Conservation (phyloP, 1,140 invertebrate genomes). For the Piezodorus guildinii region DNA sequence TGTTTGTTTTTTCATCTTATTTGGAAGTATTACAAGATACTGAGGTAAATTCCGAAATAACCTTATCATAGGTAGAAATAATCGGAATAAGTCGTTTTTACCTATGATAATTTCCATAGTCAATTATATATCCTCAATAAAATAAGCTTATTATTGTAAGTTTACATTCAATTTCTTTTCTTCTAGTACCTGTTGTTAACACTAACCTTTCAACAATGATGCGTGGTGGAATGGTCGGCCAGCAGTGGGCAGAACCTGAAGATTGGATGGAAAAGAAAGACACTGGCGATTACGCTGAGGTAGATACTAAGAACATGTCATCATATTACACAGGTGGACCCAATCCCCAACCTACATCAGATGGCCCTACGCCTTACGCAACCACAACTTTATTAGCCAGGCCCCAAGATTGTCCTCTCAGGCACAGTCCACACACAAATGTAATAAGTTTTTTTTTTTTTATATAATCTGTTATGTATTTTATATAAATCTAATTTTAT, state of each 20-base stretch:
- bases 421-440: constrained; percentile 4
- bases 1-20: too few species aligned
- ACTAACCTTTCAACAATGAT: constrained; percentile 26
- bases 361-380: constrained; percentile 67
- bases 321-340: constrained; percentile 65
- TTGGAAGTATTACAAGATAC: too few species aligned
- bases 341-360: constrained; percentile 32
- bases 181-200: constrained; percentile 29
- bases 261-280: constrained; percentile 51
- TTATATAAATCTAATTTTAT: too few species aligned
- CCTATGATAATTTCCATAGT: too few species aligned
- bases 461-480: too few species aligned
- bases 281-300: constrained; percentile 64
- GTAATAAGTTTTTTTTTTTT: neutral
- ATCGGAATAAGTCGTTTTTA: too few species aligned
- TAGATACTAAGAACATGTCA: constrained; percentile 57
- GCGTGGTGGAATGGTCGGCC: constrained; percentile 41
- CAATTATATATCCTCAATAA: too few species aligned
- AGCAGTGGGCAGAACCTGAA: constrained; percentile 61
- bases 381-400: constrained; percentile 57
- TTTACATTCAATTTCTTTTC: too few species aligned
- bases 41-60: too few species aligned
- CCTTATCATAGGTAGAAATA: too few species aligned
- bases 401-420: constrained; percentile 28
- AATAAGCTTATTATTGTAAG: too few species aligned